Evolutionary conservation across 2,113 vertebrate species (phyloP).

Genomic region (Glaucomys volans): DNA sequence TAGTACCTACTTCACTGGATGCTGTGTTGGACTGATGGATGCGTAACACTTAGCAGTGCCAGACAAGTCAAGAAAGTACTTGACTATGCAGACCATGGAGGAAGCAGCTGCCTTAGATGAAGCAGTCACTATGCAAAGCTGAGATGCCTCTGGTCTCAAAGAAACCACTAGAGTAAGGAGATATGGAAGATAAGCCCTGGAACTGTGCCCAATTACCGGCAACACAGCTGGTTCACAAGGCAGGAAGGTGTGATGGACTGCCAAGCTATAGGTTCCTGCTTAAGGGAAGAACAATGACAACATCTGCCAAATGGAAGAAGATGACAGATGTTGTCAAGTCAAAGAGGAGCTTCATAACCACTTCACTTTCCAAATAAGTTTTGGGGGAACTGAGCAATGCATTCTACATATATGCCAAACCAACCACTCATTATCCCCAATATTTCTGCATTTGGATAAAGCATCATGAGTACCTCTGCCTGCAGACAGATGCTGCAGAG

Average conservation of each 20-base stretch:
- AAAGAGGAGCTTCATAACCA: background rate
- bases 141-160: background rate
- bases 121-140: background rate
- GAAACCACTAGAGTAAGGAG: background rate
- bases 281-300: background rate
- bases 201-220: background rate
- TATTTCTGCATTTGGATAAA: background rate
- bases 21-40: background rate
- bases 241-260: background rate
- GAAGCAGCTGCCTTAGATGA: background rate
- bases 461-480: background rate
- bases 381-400: background rate
- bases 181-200: background rate
- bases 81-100: background rate
- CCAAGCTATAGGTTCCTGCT: background rate
- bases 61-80: background rate
- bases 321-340: background rate
- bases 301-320: conserved; percentile 2
- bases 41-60: background rate
- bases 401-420: background rate
- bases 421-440: background rate
- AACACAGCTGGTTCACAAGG: background rate
- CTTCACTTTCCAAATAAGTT: background rate
- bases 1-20: background rate
- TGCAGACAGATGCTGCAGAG: background rate